Evolutionary conservation across 1,140 invertebrate species (phyloP), one percentile per base, ranked within the genome.

Genomic region (Maniola jurtina): DNA sequence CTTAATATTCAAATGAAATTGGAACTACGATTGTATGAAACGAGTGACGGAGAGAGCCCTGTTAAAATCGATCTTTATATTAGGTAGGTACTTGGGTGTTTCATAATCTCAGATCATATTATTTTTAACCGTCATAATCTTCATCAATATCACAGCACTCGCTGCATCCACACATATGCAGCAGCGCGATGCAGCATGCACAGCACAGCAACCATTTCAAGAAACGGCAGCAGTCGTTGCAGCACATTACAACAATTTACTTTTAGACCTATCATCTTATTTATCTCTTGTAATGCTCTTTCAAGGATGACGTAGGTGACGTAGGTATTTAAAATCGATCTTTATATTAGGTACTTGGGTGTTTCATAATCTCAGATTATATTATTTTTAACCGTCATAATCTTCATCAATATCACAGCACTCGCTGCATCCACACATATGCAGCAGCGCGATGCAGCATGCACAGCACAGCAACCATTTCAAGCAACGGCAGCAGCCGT

Each of bases 391-490:
- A 40, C 6, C 6, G 38, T 11, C 11, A 13, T 47, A 6, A 25
- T 72, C 66, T 35, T 70, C 64, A n/a, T 45, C 57, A 40, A 13
- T 36, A 45, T 69, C 71, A 55, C 73, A 72, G 16, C 69, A 65
- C 9, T 64, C 45, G 3, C 72, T 71, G 33, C 66, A 64, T 4
- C 77, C 75, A 16, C 75, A 77, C 47, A 80, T 15, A 9, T 69
- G 65, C 14, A 71, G 64, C 47, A 77, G 38, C 56, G 60, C 60
- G 40, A 71, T 58, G 42, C 78, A 80, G 11, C 72, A 61, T 8
- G 79, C 66, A 14, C 79, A 48, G 57, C 79, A 81, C 55, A 60
- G 77, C 2, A 76, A 11, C 42, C 73, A 71, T 15, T 64, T 71
- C 35, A 76, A 55, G 55, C 72, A 75, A 14, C 68, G 36, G 34